phyloP scores from a whole-genome alignment of 2,888 invertebrate species.

The Thyatira batis region DNA sequence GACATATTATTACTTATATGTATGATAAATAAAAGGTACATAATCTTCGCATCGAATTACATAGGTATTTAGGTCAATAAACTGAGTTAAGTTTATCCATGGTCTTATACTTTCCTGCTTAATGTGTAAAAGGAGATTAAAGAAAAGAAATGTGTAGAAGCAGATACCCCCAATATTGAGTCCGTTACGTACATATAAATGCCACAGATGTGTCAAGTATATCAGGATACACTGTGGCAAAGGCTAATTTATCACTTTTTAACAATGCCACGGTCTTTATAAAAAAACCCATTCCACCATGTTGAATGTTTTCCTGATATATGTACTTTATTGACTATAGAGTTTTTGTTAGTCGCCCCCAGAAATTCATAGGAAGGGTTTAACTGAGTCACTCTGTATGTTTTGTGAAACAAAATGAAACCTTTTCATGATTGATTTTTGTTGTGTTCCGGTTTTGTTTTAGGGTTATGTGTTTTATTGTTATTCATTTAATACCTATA shows the following conservation, averaged over 20 bases:
- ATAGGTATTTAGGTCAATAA: too few relatives aligned
- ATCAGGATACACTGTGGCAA: background rate
- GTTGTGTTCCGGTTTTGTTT: background rate
- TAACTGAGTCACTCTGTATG: background rate
- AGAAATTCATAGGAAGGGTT: background rate
- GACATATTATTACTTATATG: too few relatives aligned
- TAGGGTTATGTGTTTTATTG: background rate
- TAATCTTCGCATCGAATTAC: too few relatives aligned
- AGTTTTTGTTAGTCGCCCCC: background rate
- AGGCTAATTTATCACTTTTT: background rate
- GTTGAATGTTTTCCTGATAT: background rate
- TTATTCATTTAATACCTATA: too few relatives aligned
- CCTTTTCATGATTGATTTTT: background rate
- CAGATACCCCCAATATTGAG: too few relatives aligned
- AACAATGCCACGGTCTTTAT: background rate
- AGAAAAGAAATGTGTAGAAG: too few relatives aligned
- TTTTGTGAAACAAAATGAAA: constrained; percentile 8
- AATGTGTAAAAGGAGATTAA: too few relatives aligned
- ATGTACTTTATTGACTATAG: background rate
- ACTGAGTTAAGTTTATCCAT: too few relatives aligned
- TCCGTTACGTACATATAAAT: background rate
- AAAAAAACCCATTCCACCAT: background rate
- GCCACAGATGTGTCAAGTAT: background rate
- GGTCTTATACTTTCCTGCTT: too few relatives aligned
- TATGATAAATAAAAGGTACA: too few relatives aligned